Base-by-base conservation (phyloP, 2,113 vertebrate species). In the Ictidomys tridecemlineatus region DNA sequence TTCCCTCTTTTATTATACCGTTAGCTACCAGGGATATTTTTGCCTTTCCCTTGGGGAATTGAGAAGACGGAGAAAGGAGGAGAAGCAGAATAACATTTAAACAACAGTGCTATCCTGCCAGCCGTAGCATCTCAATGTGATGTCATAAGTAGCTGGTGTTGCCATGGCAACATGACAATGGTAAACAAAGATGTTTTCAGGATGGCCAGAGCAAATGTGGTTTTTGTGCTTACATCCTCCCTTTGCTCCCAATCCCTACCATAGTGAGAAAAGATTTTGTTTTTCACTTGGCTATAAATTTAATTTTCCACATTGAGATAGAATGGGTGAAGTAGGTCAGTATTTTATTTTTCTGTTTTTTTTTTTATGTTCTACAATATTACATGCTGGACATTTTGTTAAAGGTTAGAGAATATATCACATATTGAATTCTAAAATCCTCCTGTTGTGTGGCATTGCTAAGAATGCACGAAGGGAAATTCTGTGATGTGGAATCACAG, bases 181-280 rank as follows among this genome's bases (percentile, higher is more conserved):
- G 72, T 97, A 97, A 97, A 98, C 94, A 98, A 96, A 95, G 94
- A 94, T 97, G 69, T 90, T 98, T 97, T 98, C 96, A 93, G 65
- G 90, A 90, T 88, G 80, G 63, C 76, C 85, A 67, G 51, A 93
- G 83, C 87, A 97, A 96, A 96, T 95, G 86, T 96, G 51, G 56
- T 51, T 96, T 97, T 94, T 93, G 76, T 78, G 67, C 30, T 97
- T 89, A 95, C 26, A 82, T 17, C 28, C 32, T 85, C n/a, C 34
- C 32, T 56, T 65, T 80, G 3, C 30, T 51, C n/a, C 67, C 67
- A 92, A 20, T 2, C 24, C 14, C 72, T 82, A 77, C 11, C n/a
- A 32, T 26, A 2, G 30, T 39, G 77, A 28, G 83, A 91, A 82
- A 93, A 79, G 24, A 61, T n/a, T 77, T 79, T 48, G 20, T 97